These are phyloP conservation scores for Morelia viridis DNA, from an alignment of 2,797 vertebrate species.

Conservation along the genomic window DNA sequence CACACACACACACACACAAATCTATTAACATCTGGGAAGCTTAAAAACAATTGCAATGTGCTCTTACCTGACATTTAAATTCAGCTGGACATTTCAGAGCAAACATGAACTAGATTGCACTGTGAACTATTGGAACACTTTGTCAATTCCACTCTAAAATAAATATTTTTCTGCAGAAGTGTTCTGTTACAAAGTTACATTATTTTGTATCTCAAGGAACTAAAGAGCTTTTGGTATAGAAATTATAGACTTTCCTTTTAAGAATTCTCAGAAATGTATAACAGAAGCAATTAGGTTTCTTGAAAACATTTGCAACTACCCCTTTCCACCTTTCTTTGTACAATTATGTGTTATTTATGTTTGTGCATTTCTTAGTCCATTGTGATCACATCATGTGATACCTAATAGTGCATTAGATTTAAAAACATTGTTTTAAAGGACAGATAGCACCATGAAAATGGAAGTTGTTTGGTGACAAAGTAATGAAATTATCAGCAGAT, in stretches of 20 bases:
- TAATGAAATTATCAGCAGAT: background rate
- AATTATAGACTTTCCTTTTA: background rate
- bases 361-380: conserved; percentile 44
- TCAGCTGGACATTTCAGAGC: no score
- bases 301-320: background rate
- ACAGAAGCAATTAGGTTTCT: background rate
- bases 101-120: background rate
- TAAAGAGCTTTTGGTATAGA: background rate
- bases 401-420: conserved; percentile 42
- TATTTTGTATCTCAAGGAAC: background rate
- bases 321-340: background rate
- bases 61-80: background rate
- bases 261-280: background rate
- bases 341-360: background rate
- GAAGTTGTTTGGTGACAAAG: background rate
- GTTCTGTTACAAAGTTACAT: background rate
- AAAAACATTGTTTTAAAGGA: conserved; percentile 25
- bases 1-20: no score
- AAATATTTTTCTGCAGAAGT: background rate
- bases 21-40: background rate
- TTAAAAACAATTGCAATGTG: background rate
- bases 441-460: background rate
- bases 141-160: background rate
- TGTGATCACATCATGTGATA: conserved; percentile 44
- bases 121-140: background rate